Evolutionary conservation across 2,888 invertebrate genomes (phyloP), one percentile per base, ranked within the genome.

Genomic region (Stramonita haemastoma): DNA sequence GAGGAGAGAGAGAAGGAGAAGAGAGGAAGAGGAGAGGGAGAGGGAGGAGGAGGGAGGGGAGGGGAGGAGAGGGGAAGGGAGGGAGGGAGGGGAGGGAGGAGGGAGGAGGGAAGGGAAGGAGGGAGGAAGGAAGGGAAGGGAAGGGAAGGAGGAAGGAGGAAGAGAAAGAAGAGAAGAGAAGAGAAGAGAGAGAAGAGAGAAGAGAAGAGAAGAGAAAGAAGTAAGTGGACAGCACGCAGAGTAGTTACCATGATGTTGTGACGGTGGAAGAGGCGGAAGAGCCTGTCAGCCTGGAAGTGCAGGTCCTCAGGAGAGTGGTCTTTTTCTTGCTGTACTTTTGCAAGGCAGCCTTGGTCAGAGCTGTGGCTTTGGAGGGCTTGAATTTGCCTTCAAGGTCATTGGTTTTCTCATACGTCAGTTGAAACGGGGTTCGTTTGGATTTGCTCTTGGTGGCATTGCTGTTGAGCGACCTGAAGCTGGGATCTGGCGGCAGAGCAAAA

Each of bases 221-320:
- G 66, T 2, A 66, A 22, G 11, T 73, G n/a, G n/a, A 73, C 73
- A 73, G 11, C 22, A 22, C 70, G 22, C 26, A 73, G 29, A 22
- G n/a, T 73, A 36, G 13, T 46, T 91, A 95, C 95, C 95, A 94
- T 93, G 57, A 95, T 89, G 86, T 92, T 93, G 34, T 93, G 93
- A 70, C 94, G 93, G 79, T 91, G 88, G 91, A 95, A 95, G 22
- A 95, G 91, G 46, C 93, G 91, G 90, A 95, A 93, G 26, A 95
- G 91, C 70, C 94, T 93, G 77, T 95, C 94, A 1, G 93, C 93
- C 86, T 95, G 94, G 90, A 94, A 95, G 89, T 95, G 95, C 85
- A 95, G 92, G 91, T 95, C 95, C 90, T 94, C 93, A 0, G 95
- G 95, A 29, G 92, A 0, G 94, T 94, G 46, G 94, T 94, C 90